These are phyloP conservation scores for Panopea generosa DNA, from an alignment of 2,888 invertebrate species.

Conservation along the genomic window DNA sequence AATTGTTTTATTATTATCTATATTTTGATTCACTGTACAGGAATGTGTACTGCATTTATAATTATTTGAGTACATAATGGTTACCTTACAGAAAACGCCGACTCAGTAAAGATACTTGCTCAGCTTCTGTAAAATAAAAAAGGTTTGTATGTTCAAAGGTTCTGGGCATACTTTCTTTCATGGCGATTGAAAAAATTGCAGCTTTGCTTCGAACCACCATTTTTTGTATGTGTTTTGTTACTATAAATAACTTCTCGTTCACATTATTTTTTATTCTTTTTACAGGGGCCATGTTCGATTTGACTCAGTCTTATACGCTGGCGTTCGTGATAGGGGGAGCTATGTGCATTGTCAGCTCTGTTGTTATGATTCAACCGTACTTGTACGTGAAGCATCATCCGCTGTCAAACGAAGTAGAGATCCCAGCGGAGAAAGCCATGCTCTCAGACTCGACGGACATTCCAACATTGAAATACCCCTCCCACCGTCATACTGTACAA, in stretches of 20 bases:
- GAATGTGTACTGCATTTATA: too few relatives aligned
- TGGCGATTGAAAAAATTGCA: not conserved
- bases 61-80: too few relatives aligned
- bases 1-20: too few relatives aligned
- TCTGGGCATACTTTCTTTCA: too few relatives aligned
- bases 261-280: too few relatives aligned
- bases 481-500: constrained; percentile 45
- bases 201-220: constrained; percentile 1
- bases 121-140: too few relatives aligned
- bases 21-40: too few relatives aligned
- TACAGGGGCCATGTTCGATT: constrained; percentile 66
- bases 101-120: too few relatives aligned
- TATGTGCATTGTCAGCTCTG: constrained; percentile 48
- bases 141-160: too few relatives aligned
- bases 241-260: too few relatives aligned
- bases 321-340: constrained; percentile 62
- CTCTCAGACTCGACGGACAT: constrained; percentile 44
- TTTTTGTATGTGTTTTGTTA: too few relatives aligned
- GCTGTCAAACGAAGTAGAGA: constrained; percentile 9
- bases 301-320: constrained; percentile 54
- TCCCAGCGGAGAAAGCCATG: constrained; percentile 34
- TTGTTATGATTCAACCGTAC: constrained; percentile 62
- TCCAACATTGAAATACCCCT: constrained; percentile 17
- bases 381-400: constrained; percentile 42
- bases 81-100: too few relatives aligned